Evolutionary conservation across 2,113 vertebrate species (phyloP).

Genomic region (Osmerus mordax): DNA sequence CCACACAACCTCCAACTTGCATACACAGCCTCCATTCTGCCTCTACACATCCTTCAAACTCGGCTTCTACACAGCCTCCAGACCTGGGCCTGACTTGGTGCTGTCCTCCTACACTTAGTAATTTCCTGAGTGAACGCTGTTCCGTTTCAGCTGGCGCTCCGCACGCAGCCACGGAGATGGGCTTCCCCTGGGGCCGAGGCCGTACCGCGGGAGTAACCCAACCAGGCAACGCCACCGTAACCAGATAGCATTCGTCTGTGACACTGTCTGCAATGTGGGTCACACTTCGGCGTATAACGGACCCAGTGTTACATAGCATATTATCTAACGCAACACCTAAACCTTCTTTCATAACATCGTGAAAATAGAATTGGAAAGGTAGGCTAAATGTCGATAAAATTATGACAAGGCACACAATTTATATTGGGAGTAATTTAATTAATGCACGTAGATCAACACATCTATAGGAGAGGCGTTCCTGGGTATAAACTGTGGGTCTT

Average conservation of each 20-base stretch:
- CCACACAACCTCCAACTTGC: no score
- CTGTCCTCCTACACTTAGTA: background rate
- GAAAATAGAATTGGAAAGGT: background rate
- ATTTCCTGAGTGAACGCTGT: background rate
- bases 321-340: background rate
- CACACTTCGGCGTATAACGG: constrained; percentile 5
- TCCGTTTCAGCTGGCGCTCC: background rate
- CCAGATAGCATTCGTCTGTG: constrained; percentile 13
- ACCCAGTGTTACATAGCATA: constrained; percentile 2
- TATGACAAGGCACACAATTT: no score
- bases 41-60: no score
- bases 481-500: background rate
- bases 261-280: constrained; percentile 18
- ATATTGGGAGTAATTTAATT: background rate
- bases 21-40: no score
- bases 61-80: no score
- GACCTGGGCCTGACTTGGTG: no score
- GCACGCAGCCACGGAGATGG: background rate
- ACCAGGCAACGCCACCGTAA: constrained; percentile 19
- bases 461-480: constrained; percentile 9
- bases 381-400: no score
- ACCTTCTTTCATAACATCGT: background rate
- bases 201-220: background rate
- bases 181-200: background rate
- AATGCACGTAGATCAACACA: background rate